A percentile compares a stretch with the other conserved stretches of the same genome.
Evolutionary conservation across 2,888 invertebrate species (phyloP).

Genomic region (Synergus umbraculus): DNA sequence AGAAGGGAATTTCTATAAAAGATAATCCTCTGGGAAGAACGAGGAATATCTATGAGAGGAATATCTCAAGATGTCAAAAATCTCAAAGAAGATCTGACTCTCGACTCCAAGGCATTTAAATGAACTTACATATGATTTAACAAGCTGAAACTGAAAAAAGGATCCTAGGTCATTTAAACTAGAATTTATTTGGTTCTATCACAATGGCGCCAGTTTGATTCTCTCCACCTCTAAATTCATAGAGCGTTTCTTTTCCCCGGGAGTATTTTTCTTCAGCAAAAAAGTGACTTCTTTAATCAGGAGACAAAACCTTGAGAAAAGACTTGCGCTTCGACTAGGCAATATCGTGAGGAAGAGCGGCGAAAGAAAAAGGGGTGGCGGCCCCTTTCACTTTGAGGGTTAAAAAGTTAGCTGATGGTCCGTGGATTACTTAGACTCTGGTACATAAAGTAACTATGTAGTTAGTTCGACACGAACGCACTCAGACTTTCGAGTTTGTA

Average conservation of each 20-base stretch:
- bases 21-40: not conserved
- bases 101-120: not conserved
- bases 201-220: not conserved
- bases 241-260: not conserved
- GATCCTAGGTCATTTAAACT: too few relatives aligned
- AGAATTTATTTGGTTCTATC: not conserved
- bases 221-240: not conserved
- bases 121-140: not conserved
- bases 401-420: slow-evolving; percentile 66
- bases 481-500: slow-evolving; percentile 27
- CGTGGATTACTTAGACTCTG: slow-evolving; percentile 63
- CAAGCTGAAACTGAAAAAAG: too few relatives aligned
- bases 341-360: slow-evolving; percentile 4
- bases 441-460: slow-evolving; percentile 45
- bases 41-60: too few relatives aligned
- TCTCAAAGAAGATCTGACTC: not conserved
- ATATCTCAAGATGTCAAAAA: too few relatives aligned
- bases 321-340: slow-evolving; percentile 4
- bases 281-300: too few relatives aligned
- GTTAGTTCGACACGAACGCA: slow-evolving; percentile 36
- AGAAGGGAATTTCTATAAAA: not conserved
- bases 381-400: slow-evolving; percentile 64
- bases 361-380: slow-evolving; percentile 43
- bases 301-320: slow-evolving; percentile 12
- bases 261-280: not conserved